phyloP scores from a whole-genome alignment of 2,888 invertebrate species.

The Carcina quercana region DNA sequence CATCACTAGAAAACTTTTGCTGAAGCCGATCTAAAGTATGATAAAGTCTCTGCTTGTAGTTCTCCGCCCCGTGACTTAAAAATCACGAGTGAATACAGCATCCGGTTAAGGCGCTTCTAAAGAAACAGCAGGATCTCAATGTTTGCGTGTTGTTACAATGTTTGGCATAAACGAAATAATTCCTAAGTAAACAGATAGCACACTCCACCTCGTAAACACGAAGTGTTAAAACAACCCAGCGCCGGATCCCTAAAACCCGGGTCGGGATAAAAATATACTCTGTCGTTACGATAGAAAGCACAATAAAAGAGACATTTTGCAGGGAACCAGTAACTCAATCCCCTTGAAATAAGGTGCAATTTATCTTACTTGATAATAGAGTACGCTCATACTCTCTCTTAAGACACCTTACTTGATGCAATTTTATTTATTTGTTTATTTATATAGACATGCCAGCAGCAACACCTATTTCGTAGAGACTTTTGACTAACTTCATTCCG shows the following conservation, averaged over 20 bases:
- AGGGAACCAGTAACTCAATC: constrained; percentile 21
- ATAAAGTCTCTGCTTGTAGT: too few relatives aligned
- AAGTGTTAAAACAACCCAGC: constrained; percentile 28
- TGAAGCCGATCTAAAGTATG: too few relatives aligned
- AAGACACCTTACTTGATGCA: background rate
- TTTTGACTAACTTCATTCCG: too few relatives aligned
- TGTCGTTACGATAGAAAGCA: constrained; percentile 26
- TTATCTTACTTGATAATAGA: constrained; percentile 12
- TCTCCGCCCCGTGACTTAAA: too few relatives aligned
- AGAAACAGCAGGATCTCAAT: too few relatives aligned
- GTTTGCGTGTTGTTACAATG: constrained; percentile 6
- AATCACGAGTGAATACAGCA: too few relatives aligned
- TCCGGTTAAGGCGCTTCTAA: too few relatives aligned
- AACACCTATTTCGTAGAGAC: too few relatives aligned
- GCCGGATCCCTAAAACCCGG: constrained; percentile 24
- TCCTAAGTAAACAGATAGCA: constrained; percentile 21
- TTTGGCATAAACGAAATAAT: constrained; percentile 18
- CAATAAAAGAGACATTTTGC: constrained; percentile 21
- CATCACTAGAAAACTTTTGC: too few relatives aligned
- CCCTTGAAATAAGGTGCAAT: constrained; percentile 20
- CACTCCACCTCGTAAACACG: constrained; percentile 23
- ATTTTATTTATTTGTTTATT: too few relatives aligned
- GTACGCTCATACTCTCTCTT: constrained; percentile 14
- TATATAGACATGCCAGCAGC: too few relatives aligned
- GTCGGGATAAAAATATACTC: constrained; percentile 30